Conservation (phyloP, 2,797 vertebrate species). For the Spatula clypeata region DNA sequence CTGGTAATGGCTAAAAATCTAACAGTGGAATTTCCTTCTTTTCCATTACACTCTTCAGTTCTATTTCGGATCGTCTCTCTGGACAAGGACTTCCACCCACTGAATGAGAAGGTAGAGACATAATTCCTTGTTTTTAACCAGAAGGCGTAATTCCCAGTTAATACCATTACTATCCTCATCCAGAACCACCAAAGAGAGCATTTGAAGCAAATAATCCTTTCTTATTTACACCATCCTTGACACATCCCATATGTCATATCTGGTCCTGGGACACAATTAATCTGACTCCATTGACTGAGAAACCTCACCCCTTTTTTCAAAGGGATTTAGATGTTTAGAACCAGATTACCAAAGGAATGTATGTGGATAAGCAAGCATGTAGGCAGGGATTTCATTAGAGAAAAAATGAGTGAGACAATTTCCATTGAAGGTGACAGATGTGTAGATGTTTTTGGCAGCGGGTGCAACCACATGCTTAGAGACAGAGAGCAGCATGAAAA, state of each 20-base stretch:
- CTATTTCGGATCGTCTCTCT: constrained; percentile 88
- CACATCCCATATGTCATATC: neutral
- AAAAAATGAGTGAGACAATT: neutral
- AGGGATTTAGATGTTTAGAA: neutral
- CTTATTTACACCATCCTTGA: neutral
- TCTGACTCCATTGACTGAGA: neutral
- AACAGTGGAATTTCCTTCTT: constrained; percentile 57
- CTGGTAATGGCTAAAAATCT: neutral
- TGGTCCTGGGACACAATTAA: neutral
- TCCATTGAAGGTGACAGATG: neutral
- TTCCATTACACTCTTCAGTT: constrained; percentile 79
- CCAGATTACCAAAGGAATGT: neutral
- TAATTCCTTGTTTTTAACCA: neutral
- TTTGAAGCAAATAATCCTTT: neutral
- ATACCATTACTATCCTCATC: neutral
- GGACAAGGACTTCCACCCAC: constrained; percentile 83
- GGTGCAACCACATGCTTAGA: neutral
- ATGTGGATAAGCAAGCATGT: neutral
- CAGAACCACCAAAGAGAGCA: neutral
- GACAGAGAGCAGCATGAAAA: neutral
- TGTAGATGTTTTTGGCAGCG: neutral
- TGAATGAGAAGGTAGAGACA: constrained; percentile 78
- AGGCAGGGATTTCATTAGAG: neutral
- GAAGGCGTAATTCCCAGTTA: neutral
- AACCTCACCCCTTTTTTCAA: neutral